Conservation (phyloP, 2,113 vertebrate species). For the Euleptes europaea region DNA sequence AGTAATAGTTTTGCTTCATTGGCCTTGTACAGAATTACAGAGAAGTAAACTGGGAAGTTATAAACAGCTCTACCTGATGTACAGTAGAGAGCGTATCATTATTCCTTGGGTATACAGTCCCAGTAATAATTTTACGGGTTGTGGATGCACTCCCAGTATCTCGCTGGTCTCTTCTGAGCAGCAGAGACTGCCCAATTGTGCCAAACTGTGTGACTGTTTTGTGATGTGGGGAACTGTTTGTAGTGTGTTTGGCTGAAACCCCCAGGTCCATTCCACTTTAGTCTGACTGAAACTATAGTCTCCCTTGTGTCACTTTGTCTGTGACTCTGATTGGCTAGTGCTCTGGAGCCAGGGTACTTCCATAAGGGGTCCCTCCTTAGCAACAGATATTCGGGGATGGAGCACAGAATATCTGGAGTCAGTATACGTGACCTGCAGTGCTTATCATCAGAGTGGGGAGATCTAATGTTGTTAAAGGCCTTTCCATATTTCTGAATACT, state of each 20-base stretch:
- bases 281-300: not conserved
- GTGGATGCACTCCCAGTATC: conserved; percentile 16
- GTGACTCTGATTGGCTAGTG: conserved; percentile 1
- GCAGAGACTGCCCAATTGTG: conserved; percentile 8
- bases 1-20: conserved; percentile 5
- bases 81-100: not conserved
- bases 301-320: not conserved
- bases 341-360: not conserved
- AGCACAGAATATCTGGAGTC: not conserved
- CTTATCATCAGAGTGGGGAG: not conserved
- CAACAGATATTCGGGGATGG: not conserved
- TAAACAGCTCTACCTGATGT: not conserved
- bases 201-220: conserved; percentile 30
- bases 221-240: conserved; percentile 22
- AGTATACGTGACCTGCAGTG: not conserved
- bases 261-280: not conserved
- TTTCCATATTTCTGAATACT: not conserved
- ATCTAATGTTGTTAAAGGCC: not conserved
- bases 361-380: not conserved
- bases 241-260: not conserved
- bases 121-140: not conserved
- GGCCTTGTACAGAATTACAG: not conserved
- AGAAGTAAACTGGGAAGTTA: conserved; percentile 2
- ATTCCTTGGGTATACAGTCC: not conserved
- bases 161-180: conserved; percentile 16